Percentiles rank a stretch among this genome's conserved stretches.
Evolutionary conservation across 2,797 vertebrate species (phyloP).

Genomic region (Pangasius sanitwongsei): DNA sequence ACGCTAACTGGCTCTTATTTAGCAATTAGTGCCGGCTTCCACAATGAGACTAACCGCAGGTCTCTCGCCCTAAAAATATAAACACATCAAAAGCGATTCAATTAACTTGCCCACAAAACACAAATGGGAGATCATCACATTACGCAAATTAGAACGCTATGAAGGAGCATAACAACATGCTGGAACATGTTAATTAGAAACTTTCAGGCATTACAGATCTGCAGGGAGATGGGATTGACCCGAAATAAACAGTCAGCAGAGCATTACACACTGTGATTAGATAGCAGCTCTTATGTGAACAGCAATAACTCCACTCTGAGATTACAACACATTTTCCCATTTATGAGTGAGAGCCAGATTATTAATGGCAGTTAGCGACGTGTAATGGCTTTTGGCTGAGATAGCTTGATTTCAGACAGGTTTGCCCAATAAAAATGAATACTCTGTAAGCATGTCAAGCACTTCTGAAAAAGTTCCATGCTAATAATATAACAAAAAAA

Average conservation of each 20-base stretch:
- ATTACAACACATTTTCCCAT: constrained; percentile 29
- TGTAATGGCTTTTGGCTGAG: constrained; percentile 32
- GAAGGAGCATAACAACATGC: constrained; percentile 57
- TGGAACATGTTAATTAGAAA: constrained; percentile 62
- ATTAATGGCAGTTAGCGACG: constrained; percentile 28
- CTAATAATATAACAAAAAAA: background rate
- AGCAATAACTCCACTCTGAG: constrained; percentile 42
- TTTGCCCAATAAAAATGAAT: background rate
- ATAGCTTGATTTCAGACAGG: constrained; percentile 2
- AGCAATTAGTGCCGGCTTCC: constrained; percentile 69
- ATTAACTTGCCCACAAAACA: constrained; percentile 70
- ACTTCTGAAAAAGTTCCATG: constrained; percentile 9
- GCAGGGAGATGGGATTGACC: constrained; percentile 57
- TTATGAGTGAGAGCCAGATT: constrained; percentile 34
- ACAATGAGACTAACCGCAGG: constrained; percentile 65
- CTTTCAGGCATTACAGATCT: constrained; percentile 48
- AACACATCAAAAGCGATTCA: constrained; percentile 73
- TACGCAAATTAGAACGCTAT: constrained; percentile 65
- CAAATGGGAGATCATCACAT: constrained; percentile 69
- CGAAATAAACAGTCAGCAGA: constrained; percentile 51
- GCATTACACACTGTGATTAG: constrained; percentile 49
- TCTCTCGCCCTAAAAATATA: constrained; percentile 67
- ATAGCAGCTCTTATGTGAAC: constrained; percentile 43
- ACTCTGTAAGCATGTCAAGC: background rate
- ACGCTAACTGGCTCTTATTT: constrained; percentile 70